Evolutionary conservation across 92 coral and sea anemone species (phyloP), one percentile per base, ranked within the genome.

Genomic region (Parazoanthus swiftii): DNA sequence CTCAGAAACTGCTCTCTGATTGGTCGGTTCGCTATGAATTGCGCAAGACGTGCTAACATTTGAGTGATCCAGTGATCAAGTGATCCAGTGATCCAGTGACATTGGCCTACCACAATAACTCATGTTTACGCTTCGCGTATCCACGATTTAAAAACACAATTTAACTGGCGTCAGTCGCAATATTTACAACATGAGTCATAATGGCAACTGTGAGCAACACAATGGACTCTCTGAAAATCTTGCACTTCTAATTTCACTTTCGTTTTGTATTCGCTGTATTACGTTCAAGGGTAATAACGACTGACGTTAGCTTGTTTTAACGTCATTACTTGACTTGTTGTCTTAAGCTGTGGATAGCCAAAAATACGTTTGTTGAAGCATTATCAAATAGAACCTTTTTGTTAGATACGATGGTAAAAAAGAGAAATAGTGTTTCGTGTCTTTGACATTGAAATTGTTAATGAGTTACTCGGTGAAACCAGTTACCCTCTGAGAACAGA

Each of bases 81-180:
- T n/a, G n/a, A n/a, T n/a, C n/a, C n/a, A n/a, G n/a, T n/a, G n/a
- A n/a, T n/a, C n/a, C n/a, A n/a, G n/a, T n/a, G n/a, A n/a, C n/a
- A n/a, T n/a, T n/a, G n/a, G n/a, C n/a, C n/a, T n/a, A n/a, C n/a
- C n/a, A n/a, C n/a, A n/a, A n/a, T n/a, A n/a, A n/a, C n/a, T n/a
- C n/a, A n/a, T n/a, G n/a, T n/a, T n/a, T n/a, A n/a, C n/a, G n/a
- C n/a, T n/a, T n/a, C n/a, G n/a, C n/a, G n/a, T n/a, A n/a, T n/a
- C n/a, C n/a, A n/a, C n/a, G n/a, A n/a, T n/a, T n/a, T 81, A 59
- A 81, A 59, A 58, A 63, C 72, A 59, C 35, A 81, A 81, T 58
- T 5, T 81, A 59, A 33, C 58, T 39, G 74, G 74, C 71, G 85
- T 81, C 74, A 11, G 48, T 59, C 46, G 73, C 54, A 81, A 58